These are phyloP conservation scores for Microcebus griseorufus DNA, from an alignment of 2,113 vertebrate genomes.

Conservation along the genomic window DNA sequence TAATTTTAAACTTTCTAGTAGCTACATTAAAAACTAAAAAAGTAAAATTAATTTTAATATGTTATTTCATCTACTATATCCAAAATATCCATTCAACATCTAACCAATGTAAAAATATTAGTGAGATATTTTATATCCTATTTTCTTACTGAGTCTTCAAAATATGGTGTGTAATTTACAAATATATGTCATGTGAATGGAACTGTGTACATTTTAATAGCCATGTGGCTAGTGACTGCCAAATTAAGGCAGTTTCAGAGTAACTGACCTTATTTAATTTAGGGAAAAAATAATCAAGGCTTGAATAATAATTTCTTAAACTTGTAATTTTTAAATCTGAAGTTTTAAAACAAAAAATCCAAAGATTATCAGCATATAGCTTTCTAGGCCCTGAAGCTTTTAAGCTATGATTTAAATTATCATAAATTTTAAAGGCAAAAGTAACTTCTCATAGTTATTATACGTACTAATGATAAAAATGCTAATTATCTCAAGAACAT, in stretches of 20 bases:
- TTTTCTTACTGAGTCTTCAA: not conserved
- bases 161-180: not conserved
- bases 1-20: slow-evolving; percentile 23
- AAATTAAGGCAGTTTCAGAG: not conserved
- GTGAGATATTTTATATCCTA: not conserved
- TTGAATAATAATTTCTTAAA: not conserved
- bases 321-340: not conserved
- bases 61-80: not conserved
- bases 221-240: not conserved
- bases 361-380: not conserved
- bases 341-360: slow-evolving; percentile 3
- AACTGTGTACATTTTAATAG: not conserved
- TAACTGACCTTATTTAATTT: not conserved
- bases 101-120: slow-evolving; percentile 24
- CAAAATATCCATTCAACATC: not conserved
- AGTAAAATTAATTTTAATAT: slow-evolving; percentile 24
- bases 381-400: not conserved
- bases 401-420: not conserved
- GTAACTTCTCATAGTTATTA: slow-evolving; percentile 5
- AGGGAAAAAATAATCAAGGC: not conserved
- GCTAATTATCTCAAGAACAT: not conserved
- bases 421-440: slow-evolving; percentile 29
- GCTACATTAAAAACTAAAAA: not conserved
- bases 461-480: slow-evolving; percentile 1
- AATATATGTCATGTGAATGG: not conserved